These are phyloP conservation scores for Hypocryptadius cinnamomeus DNA, from an alignment of 2,113 vertebrate genomes.

Conservation along the genomic window DNA sequence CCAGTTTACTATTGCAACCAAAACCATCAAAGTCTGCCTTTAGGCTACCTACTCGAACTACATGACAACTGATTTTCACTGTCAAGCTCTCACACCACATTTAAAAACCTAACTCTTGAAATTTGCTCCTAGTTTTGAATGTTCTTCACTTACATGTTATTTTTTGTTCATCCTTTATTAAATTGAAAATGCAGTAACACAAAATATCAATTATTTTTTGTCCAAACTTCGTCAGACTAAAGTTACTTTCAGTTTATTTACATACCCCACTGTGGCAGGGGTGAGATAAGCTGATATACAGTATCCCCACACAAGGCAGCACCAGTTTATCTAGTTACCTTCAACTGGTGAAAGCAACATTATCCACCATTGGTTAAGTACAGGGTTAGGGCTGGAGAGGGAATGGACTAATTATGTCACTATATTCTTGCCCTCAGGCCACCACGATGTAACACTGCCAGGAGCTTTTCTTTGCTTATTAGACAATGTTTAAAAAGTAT, in stretches of 20 bases:
- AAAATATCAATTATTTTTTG: neutral
- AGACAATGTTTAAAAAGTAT: neutral
- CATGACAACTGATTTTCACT: neutral
- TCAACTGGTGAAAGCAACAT: slow-evolving; percentile 7
- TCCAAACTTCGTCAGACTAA: neutral
- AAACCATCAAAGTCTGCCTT: neutral
- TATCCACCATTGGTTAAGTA: neutral
- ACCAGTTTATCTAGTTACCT: neutral
- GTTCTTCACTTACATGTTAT: neutral
- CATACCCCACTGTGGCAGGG: neutral
- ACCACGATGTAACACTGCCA: neutral
- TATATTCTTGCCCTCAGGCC: neutral
- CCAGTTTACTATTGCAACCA: neutral
- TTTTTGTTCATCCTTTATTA: neutral
- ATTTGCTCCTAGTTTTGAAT: neutral
- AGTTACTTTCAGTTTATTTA: neutral
- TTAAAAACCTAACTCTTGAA: neutral
- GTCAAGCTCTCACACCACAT: neutral
- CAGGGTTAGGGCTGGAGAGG: neutral
- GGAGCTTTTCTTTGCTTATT: neutral
- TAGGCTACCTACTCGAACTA: neutral
- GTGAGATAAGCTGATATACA: neutral
- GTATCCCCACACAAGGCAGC: neutral
- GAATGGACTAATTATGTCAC: neutral
- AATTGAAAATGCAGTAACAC: neutral